phyloP scores from a whole-genome alignment of 2,113 vertebrate species.

The mouse (Mus musculus) region GRCm39 chr3:42645501-42646000 shows the following conservation, averaged over 20 bases:
- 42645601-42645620: neutral
- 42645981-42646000: neutral
- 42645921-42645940: no score
- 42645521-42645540: neutral
- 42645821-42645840: neutral
- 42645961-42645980: no score
- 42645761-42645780: neutral
- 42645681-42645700: neutral
- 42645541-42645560: slow-evolving; percentile 16
- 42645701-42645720: no score
- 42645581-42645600: neutral
- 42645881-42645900: no score
- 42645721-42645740: neutral
- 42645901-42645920: no score
- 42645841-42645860: neutral
- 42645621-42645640: neutral
- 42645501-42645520: neutral
- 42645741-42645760: neutral
- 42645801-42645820: neutral
- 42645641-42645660: neutral
- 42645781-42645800: no score
- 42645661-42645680: neutral
- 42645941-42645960: no score
- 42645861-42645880: no score
- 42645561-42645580: neutral